A percentile compares a stretch with the other conserved stretches of the same genome.
These are phyloP conservation scores for Muscicapa comitata DNA, from an alignment of 2,797 vertebrate genomes.

Conservation along the genomic window DNA sequence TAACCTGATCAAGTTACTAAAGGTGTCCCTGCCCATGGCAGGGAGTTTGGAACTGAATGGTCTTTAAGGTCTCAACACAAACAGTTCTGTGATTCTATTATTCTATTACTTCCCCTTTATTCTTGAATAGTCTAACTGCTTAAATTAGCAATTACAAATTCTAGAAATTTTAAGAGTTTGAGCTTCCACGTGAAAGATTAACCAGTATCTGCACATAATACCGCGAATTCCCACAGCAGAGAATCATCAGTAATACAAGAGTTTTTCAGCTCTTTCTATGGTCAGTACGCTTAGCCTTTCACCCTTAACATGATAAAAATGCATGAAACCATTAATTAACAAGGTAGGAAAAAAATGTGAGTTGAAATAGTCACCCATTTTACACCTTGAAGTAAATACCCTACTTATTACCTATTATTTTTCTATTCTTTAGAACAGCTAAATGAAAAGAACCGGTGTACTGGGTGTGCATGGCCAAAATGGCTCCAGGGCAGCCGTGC, in stretches of 20 bases:
- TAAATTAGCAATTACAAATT: not conserved
- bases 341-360: not conserved
- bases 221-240: not conserved
- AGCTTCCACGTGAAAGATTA: not conserved
- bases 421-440: not conserved
- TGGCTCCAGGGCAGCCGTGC: not conserved
- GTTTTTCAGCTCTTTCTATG: not conserved
- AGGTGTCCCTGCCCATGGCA: not conserved
- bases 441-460: not conserved
- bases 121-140: not conserved
- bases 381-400: not conserved
- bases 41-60: not conserved
- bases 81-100: not conserved
- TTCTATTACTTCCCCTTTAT: not conserved
- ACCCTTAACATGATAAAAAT: not conserved
- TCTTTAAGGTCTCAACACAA: not conserved
- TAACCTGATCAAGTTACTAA: not conserved
- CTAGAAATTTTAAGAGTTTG: not conserved
- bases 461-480: not conserved
- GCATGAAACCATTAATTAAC: not conserved
- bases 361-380: not conserved
- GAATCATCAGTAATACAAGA: not conserved
- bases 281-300: not conserved
- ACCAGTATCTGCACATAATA: not conserved
- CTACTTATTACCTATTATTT: not conserved